Evolutionary conservation across 2,797 vertebrate species (phyloP).

Genomic region (Rhodeus uyekii): DNA sequence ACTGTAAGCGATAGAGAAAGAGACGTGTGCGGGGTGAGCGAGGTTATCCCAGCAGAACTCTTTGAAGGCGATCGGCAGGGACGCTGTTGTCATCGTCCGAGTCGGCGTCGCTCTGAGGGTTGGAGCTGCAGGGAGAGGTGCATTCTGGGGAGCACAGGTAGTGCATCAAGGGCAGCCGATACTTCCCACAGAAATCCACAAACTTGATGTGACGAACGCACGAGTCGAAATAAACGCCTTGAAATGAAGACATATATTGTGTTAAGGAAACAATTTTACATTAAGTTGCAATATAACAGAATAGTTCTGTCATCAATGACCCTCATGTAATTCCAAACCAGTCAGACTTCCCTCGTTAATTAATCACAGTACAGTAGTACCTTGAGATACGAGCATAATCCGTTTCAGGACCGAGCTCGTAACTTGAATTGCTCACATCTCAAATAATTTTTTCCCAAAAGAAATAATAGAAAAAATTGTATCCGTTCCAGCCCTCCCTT

Average conservation of each 20-base stretch:
- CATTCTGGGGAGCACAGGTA: conserved; percentile 98
- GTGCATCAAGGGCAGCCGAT: conserved; percentile 97
- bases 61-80: conserved; percentile 90
- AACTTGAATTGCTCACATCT: no score
- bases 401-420: no score
- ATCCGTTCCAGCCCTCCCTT: no score
- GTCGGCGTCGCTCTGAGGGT: conserved; percentile 94
- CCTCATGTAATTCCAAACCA: neutral
- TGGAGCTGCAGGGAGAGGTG: conserved; percentile 93
- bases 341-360: no score
- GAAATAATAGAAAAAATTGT: no score
- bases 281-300: neutral
- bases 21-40: neutral
- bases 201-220: conserved; percentile 98
- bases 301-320: neutral
- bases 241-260: conserved; percentile 16
- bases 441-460: no score
- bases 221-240: conserved; percentile 99
- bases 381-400: no score
- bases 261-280: neutral
- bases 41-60: conserved; percentile 92
- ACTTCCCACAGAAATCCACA: conserved; percentile 99
- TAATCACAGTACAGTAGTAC: no score
- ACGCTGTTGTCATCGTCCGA: conserved; percentile 93
- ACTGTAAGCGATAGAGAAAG: neutral